Evolutionary conservation across 2,113 vertebrate genomes (phyloP), one percentile per base, ranked within the genome.

Genomic region (Indicator indicator): DNA sequence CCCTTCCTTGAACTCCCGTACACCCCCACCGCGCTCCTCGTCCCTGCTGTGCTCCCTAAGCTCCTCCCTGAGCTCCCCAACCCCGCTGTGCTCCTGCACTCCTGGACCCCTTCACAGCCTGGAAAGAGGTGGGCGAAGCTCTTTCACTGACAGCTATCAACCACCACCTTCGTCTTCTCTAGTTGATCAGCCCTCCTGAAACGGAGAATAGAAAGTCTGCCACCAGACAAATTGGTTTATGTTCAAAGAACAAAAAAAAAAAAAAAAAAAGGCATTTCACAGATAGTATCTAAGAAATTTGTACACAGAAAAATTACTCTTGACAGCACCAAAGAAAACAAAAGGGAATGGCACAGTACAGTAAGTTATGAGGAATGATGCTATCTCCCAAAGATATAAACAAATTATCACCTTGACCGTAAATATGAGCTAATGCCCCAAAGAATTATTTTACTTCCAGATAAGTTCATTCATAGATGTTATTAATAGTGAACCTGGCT

Each of bases 401-500:
- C 69, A 91, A 89, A 80, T 79, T 24, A 88, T 32, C 33, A 44
- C 44, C 70, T 69, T 81, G 83, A 83, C 80, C 74, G 86, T 54
- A 93, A 91, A 91, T 8, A 70, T 0, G 1, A 83, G 52, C 17
- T n/a, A 32, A 86, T 94, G 81, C 21, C 62, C 6, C 2, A 78
- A 69, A 86, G 23, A 70, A 82, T 18, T 27, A 17, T 44, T 85
- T 58, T 15, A 46, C 33, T 93, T 93, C 73, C 59, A 86, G 44
- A 16, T 58, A 93, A 72, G 50, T 75, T 93, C 89, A 90, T 90
- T 92, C 90, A 95, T 4, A 75, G 50, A 73, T 82, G 86, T 90
- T 65, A 79, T 26, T 79, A 94, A 89, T 0, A 75, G 67, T 46
- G 71, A 96, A 93, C 59, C 68, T 40, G 38, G 55, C 42, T 90